phyloP scores from a whole-genome alignment of 1,140 invertebrate genomes.

The Drosophila lowei region DNA sequence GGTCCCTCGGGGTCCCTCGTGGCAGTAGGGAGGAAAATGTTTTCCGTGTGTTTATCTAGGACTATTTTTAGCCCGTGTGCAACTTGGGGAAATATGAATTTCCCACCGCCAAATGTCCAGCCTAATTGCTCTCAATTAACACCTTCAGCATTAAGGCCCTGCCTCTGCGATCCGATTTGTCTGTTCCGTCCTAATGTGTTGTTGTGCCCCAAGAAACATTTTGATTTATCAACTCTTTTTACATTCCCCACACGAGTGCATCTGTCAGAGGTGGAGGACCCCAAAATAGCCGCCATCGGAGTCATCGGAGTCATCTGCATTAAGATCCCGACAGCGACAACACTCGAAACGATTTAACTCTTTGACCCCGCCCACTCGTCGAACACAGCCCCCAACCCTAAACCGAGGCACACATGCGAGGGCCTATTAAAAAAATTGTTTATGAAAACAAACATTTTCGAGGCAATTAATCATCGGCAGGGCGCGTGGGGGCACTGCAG shows the following conservation, averaged over 20 bases:
- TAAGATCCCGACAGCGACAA: slow-evolving; percentile 64
- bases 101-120: slow-evolving; percentile 31
- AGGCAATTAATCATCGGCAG: slow-evolving; percentile 72
- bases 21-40: too few relatives aligned
- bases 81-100: slow-evolving; percentile 47
- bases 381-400: not conserved
- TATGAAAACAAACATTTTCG: slow-evolving; percentile 81
- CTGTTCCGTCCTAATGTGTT: slow-evolving; percentile 42
- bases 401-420: slow-evolving; percentile 45
- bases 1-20: not conserved
- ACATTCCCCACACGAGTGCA: slow-evolving; percentile 72
- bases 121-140: slow-evolving; percentile 67
- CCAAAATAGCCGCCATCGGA: slow-evolving; percentile 33
- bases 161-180: slow-evolving; percentile 50
- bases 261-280: slow-evolving; percentile 55
- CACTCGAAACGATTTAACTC: slow-evolving; percentile 77
- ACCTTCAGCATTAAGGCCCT: slow-evolving; percentile 45
- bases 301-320: slow-evolving; percentile 70
- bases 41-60: too few relatives aligned
- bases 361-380: slow-evolving; percentile 67
- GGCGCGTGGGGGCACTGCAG: slow-evolving; percentile 62
- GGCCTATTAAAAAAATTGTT: slow-evolving; percentile 80
- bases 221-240: slow-evolving; percentile 82
- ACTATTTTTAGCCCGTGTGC: slow-evolving; percentile 20
- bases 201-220: slow-evolving; percentile 44